These are phyloP conservation scores for Bombus balteatus DNA, from an alignment of 1,140 invertebrate species.

Conservation along the genomic window DNA sequence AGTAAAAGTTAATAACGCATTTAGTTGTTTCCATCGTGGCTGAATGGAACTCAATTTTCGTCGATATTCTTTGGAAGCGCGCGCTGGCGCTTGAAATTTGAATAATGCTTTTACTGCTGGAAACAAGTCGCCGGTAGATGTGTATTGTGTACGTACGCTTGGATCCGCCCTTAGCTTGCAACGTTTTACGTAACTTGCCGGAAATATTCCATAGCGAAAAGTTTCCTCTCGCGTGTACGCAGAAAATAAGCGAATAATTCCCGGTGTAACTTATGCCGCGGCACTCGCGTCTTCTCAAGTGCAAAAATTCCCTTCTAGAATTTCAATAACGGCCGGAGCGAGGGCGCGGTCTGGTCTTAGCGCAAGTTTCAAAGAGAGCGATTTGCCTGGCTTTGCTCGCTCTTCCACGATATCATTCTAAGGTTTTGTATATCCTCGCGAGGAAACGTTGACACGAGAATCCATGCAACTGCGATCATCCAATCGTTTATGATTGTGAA, in stretches of 20 bases:
- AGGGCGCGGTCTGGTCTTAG: neutral
- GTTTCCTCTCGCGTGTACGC: neutral
- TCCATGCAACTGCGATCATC: neutral
- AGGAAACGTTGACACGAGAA: conserved; percentile 11
- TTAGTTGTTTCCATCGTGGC: neutral
- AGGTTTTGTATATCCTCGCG: neutral
- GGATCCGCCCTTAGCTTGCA: neutral
- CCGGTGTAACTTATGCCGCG: conserved; percentile 28
- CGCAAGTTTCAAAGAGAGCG: conserved; percentile 29
- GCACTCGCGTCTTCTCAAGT: conserved; percentile 1
- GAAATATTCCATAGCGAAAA: conserved; percentile 11
- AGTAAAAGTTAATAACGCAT: conserved; percentile 8
- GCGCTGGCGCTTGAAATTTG: conserved; percentile 3
- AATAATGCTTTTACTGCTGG: conserved; percentile 18
- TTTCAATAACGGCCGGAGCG: conserved; percentile 13
- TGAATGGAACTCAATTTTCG: conserved; percentile 25
- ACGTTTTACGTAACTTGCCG: neutral
- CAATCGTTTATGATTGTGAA: neutral
- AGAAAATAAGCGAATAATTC: conserved; percentile 34
- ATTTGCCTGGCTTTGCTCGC: neutral
- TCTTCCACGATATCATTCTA: neutral
- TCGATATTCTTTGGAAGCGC: conserved; percentile 23
- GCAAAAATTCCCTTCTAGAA: conserved; percentile 34
- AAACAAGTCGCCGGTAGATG: neutral
- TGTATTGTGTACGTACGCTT: too few species aligned